These are phyloP conservation scores for Ptilorrhoa leucosticta DNA, from an alignment of 2,113 vertebrate species.

Conservation along the genomic window DNA sequence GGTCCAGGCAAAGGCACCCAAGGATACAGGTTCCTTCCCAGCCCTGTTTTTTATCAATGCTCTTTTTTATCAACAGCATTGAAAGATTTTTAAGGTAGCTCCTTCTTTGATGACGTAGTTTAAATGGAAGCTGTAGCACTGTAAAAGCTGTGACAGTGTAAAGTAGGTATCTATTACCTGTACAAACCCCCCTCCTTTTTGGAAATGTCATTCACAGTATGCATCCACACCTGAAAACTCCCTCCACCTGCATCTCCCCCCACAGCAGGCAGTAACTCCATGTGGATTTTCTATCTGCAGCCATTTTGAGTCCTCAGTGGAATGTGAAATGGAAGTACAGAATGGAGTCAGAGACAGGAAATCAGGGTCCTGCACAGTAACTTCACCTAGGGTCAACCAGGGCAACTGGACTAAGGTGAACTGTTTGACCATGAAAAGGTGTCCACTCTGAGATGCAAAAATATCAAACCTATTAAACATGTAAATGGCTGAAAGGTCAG, in stretches of 20 bases:
- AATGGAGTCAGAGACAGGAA: background rate
- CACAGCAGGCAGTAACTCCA: background rate
- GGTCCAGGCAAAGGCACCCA: background rate
- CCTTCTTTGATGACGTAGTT: background rate
- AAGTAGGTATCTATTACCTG: background rate
- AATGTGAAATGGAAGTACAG: constrained; percentile 33
- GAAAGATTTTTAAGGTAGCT: background rate
- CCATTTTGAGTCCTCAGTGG: constrained; percentile 38
- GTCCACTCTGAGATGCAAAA: background rate
- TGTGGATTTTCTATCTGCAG: constrained; percentile 7
- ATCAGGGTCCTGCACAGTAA: background rate
- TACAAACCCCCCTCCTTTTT: background rate
- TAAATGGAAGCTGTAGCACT: background rate
- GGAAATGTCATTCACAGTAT: background rate
- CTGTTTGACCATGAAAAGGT: background rate
- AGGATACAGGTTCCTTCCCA: background rate
- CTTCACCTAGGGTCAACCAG: background rate
- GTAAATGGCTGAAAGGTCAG: background rate
- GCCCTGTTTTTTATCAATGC: background rate
- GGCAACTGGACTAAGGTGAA: background rate
- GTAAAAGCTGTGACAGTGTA: background rate
- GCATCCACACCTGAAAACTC: background rate
- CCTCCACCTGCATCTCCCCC: background rate
- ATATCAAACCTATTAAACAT: background rate
- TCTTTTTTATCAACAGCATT: background rate